Evolutionary conservation across 2,113 vertebrate genomes (phyloP).

Genomic region (Burhinus oedicnemus): DNA sequence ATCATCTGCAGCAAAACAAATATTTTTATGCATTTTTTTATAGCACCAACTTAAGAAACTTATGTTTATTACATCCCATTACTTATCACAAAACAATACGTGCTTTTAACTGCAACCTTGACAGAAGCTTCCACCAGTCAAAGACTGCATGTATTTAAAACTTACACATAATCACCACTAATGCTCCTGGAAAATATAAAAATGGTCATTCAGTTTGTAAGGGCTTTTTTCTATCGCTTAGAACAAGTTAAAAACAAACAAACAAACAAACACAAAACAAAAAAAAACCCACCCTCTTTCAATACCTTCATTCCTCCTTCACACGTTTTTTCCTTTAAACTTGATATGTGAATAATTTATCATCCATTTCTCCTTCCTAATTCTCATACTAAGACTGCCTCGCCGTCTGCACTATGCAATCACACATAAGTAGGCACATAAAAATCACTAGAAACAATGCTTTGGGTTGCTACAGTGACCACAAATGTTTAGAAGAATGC

Average conservation of each 20-base stretch:
- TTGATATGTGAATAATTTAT: neutral
- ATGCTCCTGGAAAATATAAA: neutral
- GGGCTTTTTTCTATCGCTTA: neutral
- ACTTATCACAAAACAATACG: neutral
- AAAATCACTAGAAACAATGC: constrained; percentile 18
- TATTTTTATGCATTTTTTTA: neutral
- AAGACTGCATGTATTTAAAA: neutral
- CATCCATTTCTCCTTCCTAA: neutral
- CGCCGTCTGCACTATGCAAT: neutral
- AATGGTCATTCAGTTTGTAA: neutral
- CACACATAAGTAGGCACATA: neutral
- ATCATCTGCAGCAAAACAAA: neutral
- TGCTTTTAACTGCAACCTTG: neutral
- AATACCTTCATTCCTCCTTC: neutral
- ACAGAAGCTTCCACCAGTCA: neutral
- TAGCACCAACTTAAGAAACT: neutral
- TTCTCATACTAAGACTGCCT: neutral
- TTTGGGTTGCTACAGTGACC: constrained; percentile 12
- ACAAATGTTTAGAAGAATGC: constrained; percentile 8
- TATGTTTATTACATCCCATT: neutral
- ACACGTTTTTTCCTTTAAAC: neutral
- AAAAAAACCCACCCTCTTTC: neutral
- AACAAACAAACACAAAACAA: too few species aligned
- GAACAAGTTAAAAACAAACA: neutral
- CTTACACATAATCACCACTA: neutral